Evolutionary conservation across 2,888 invertebrate species (phyloP).

Genomic region (Tribolium freemani): DNA sequence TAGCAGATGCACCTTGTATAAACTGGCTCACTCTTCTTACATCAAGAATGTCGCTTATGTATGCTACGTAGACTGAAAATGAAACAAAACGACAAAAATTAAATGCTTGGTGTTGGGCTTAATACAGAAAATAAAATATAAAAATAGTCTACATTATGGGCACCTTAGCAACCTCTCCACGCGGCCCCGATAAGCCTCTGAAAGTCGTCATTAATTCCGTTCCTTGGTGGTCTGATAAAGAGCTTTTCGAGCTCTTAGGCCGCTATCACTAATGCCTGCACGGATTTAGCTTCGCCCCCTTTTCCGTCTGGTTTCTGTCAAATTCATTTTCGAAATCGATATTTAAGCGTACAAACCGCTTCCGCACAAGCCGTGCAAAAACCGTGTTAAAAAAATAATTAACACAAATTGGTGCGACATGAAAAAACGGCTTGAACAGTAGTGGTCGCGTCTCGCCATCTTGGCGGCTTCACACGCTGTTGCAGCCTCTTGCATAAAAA

Average conservation of each 20-base stretch:
- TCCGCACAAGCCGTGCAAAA: constrained; percentile 10
- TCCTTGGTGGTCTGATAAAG: constrained; percentile 38
- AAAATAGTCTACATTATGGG: background rate
- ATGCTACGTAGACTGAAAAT: no score
- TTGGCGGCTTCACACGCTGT: constrained; percentile 35
- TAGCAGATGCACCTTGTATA: no score
- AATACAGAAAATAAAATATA: background rate
- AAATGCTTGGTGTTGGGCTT: background rate
- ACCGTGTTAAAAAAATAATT: constrained; percentile 24
- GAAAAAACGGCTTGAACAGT: constrained; percentile 14
- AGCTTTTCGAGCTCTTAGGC: constrained; percentile 26
- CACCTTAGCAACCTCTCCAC: background rate
- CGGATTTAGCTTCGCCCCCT: constrained; percentile 20
- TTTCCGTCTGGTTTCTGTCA: constrained; percentile 35
- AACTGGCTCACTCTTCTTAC: no score
- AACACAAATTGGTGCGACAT: constrained; percentile 26
- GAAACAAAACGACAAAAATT: no score
- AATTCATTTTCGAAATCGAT: constrained; percentile 1
- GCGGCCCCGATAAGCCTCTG: constrained; percentile 12
- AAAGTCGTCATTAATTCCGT: constrained; percentile 21
- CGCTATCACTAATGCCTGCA: constrained; percentile 30
- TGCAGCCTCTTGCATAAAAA: constrained; percentile 39
- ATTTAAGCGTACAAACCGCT: constrained; percentile 4
- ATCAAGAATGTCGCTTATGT: no score
- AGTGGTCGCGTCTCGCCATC: constrained; percentile 40